Evolutionary conservation across 2,888 invertebrate genomes (phyloP), one percentile per base, ranked within the genome.

Genomic region (Stenoptilia bipunctidactyla): DNA sequence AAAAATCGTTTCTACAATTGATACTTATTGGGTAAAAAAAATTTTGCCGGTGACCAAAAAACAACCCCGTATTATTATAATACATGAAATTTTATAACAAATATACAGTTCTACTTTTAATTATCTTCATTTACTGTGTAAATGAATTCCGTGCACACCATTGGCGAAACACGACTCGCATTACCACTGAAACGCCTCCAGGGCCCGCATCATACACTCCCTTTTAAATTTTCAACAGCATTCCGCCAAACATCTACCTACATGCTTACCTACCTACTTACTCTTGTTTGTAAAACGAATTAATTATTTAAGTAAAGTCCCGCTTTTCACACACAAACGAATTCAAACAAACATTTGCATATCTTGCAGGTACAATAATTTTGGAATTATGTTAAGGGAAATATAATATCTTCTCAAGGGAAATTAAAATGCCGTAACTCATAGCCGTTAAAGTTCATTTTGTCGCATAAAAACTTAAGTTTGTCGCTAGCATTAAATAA

Each of bases 241-340:
- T 48, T 50, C 53, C 56, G 55, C 49, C 55, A 55, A 56, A 55
- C 20, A 20, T 8, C 4, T 5, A 52, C 52, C 53, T 49, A 50
- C 56, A 61, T 57, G 57, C 54, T 55, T 51, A 47, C 41, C 43
- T 51, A 3, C 20, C 8, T 20, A 20, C 4, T 20, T 55, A 60
- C 58, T 58, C 64, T 65, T 66, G 61, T 67, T 68, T 60, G 70
- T 61, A 61, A 65, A 68, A 66, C 69, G 66, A 65, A 73, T 80
- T 79, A 74, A 76, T 74, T 68, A 75, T 75, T 73, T 54, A 74
- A 52, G 51, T 44, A 55, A 46, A 51, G 15, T 34, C 15, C 39
- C 33, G 38, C 27, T 33, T 34, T 25, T 38, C 36, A 20, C 20
- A 20, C 20, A 20, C 20, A 20, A 20, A 30, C 10, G 30, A 30